Evolutionary conservation across 2,797 vertebrate genomes (phyloP), one percentile per base, ranked within the genome.

Genomic region (Selene dorsalis): DNA sequence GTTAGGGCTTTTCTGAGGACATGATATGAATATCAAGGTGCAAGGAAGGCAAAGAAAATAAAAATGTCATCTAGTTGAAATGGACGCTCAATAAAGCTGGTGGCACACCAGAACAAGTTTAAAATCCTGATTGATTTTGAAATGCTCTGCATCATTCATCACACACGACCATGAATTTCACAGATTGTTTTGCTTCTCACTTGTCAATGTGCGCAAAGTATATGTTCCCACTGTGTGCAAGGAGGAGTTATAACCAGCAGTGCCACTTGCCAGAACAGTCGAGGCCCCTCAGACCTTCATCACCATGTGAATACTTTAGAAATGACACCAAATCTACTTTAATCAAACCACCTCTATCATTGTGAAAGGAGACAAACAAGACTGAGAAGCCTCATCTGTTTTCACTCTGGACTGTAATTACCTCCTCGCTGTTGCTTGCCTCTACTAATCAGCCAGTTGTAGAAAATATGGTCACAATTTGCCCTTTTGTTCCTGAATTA

Each of bases 81-180:
- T 79, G 68, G 79, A 85, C 81, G 78, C 80, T 83, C 78, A 84
- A 84, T 87, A 87, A 85, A 86, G 80, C 73, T 63, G 84, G 65
- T 78, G 79, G 69, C 63, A 43, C 55, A 57, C 30, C 4, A n/a
- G 75, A 84, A 67, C 73, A 75, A 30, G 16, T 83, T 85, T 84
- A 61, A 88, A 86, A 78, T 62, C 73, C 57, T 50, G 84, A 90
- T 85, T 89, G 87, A 87, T 89, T 91, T 83, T 69, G 30, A 78
- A 87, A 87, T 67, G 73, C 72, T 73, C 69, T 67, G 69, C 58
- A 47, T 82, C 82, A 47, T 89, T 84, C 80, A 89, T 89, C 89
- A 91, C 13, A 61, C 71, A 61, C 68, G 22, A 83, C 62, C 52
- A 84, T 85, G 69, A 69, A 86, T 90, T 80, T 70, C 69, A 72